Base-by-base conservation (phyloP, 1,140 invertebrate species). In the Ditylenchus dipsaci region DNA sequence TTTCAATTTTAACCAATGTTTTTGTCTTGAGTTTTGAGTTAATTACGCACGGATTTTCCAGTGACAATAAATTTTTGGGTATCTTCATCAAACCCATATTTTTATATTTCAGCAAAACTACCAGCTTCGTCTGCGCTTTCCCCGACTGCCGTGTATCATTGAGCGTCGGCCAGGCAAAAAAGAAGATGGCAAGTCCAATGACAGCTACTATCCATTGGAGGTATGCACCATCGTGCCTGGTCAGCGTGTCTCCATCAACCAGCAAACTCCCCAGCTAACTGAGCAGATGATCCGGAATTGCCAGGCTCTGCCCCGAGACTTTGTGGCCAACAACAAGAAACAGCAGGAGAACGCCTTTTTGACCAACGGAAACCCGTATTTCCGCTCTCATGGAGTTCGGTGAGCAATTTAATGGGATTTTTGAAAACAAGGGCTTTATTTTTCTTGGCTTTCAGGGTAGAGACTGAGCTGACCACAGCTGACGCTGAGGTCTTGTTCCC, bases 211-310 rank as follows among this genome's bases (percentile, higher is more conserved):
- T n/a, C 69, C 69, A 5, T 47, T 71, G 21, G 69, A 71, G 19
- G n/a, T 71, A 13, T 15, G 73, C 8, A 47, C 67, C 3, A 71
- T 71, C 38, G 56, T 70, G 63, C 43, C 42, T 11, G 69, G 69
- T 0, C 69, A 71, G 9, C 69, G 69, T 13, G 69, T 71, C 9
- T 17, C 69, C 9, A n/a, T 71, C 0, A 69, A 71, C 7, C 72
- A 71, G n/a, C 69, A 71, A 74, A 74, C 71, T 19, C 68, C 68
- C 1, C 57, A 59, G 9, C 26, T 70, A 13, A 73, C 61, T 0
- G 69, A 71, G 9, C 69, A 71, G 30, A 71, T 71, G 69, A 71
- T 71, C 26, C 27, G 19, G 1, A 19, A 71, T 13, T 71, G 69
- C 42, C 69, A 71, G 43, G 42, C 47, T n/a, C 17, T 71, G 57